Evolutionary conservation across 2,113 vertebrate species (phyloP), one percentile per base, ranked within the genome.

Genomic region (Paratilapia polleni): DNA sequence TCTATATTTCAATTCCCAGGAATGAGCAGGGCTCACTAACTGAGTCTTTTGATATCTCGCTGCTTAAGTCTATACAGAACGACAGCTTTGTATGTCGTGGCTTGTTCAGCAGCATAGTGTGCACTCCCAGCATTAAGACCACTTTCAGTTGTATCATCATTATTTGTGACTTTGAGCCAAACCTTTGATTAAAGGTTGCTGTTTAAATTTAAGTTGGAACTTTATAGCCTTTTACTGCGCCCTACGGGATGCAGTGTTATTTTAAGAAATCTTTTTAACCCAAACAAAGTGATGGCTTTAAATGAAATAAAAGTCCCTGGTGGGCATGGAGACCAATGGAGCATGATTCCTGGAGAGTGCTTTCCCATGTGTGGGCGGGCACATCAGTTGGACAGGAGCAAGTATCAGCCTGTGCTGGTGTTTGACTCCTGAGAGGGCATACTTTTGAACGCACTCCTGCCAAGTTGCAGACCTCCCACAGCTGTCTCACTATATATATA

Each of bases 311-410:
- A 92, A 91, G 91, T 86, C 87, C 52, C 70, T 80, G 28, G 75
- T 20, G 81, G 87, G 81, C 58, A 84, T 0, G 66, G 88, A 82
- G 89, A 78, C 34, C 3, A 78, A 70, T 81, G 85, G 68, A 93
- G 87, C 82, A 1, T 82, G 81, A 89, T 94, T 94, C 92, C 91
- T 93, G 91, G 83, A 94, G 83, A 94, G 91, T 86, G 83, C 89
- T 90, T 93, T 91, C 89, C 94, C 92, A 90, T 70, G 91, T 90
- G 91, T 79, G 86, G 89, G 91, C 57, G 66, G 84, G 85, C 58
- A 28, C 62, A 92, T 89, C 84, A 74, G 81, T 87, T 83, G 85
- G 85, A 87, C 83, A 64, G 86, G 78, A 93, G 93, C 92, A 83
- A 90, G 94, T 91, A 91, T 89, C 82, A 86, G 88, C 89, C 86